Evolutionary conservation across 2,113 vertebrate genomes (phyloP).

Genomic region (Calonectris borealis): DNA sequence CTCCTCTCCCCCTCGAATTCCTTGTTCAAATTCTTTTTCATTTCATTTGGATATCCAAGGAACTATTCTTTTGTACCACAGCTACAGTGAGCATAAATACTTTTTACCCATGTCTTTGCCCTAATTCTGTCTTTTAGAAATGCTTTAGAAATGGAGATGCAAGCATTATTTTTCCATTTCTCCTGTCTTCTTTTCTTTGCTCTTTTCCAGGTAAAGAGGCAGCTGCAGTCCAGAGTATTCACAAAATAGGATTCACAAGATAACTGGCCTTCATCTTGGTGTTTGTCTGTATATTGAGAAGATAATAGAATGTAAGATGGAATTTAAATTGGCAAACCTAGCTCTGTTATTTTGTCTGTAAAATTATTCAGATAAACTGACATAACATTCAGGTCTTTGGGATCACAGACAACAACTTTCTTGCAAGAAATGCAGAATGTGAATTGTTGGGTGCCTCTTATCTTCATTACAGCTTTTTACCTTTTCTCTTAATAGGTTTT

Average conservation of each 20-base stretch:
- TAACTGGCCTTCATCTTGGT: conserved; percentile 5
- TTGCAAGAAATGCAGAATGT: neutral
- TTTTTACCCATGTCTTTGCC: neutral
- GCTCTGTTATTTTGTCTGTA: conserved; percentile 1
- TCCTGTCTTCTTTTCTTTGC: neutral
- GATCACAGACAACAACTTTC: neutral
- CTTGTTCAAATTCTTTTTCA: neutral
- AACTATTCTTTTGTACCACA: neutral
- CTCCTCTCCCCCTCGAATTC: fast-evolving
- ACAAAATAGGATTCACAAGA: neutral
- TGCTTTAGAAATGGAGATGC: conserved; percentile 5
- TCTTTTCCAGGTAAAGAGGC: neutral
- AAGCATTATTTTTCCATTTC: neutral
- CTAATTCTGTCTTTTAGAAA: conserved; percentile 20
- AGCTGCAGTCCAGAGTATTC: neutral
- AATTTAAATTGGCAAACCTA: conserved; percentile 30
- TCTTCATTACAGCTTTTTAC: neutral
- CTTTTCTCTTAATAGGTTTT: neutral
- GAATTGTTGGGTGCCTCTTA: neutral
- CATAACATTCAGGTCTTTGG: neutral
- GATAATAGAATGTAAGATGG: neutral
- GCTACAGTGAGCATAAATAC: neutral
- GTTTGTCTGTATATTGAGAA: neutral
- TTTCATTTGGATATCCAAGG: neutral
- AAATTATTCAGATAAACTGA: conserved; percentile 17